Conservation (phyloP, 2,797 vertebrate genomes). For the Lophura swinhoii region DNA sequence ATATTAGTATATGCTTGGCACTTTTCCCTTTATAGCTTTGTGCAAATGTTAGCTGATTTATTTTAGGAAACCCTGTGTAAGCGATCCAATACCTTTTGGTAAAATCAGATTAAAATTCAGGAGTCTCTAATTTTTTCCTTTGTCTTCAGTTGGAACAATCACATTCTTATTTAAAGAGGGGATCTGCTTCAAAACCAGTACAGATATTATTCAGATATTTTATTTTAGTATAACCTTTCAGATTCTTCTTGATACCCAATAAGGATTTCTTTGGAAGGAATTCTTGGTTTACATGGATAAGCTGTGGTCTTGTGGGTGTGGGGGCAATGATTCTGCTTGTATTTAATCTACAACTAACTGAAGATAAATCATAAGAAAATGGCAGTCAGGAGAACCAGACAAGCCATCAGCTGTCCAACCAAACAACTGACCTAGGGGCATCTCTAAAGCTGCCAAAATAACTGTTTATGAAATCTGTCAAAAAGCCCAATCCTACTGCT, state of each 20-base stretch:
- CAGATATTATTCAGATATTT: not conserved
- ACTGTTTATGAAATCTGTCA: slow-evolving; percentile 44
- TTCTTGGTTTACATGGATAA: not conserved
- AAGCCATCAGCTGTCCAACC: slow-evolving; percentile 41
- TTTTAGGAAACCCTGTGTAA: not conserved
- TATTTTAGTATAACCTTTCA: not conserved
- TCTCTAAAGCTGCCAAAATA: slow-evolving; percentile 58
- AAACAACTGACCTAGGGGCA: slow-evolving; percentile 31
- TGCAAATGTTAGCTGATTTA: not conserved
- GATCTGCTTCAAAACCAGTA: not conserved
- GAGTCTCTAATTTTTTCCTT: not conserved
- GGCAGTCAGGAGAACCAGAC: slow-evolving; percentile 5
- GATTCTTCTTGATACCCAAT: not conserved
- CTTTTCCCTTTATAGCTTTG: slow-evolving; percentile 7
- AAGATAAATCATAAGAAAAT: slow-evolving; percentile 39
- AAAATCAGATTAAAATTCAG: slow-evolving; percentile 12
- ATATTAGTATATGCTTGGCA: not conserved
- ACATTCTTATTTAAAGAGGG: slow-evolving; percentile 2
- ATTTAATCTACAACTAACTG: slow-evolving; percentile 36
- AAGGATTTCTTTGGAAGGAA: not conserved
- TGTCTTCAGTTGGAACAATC: not conserved
- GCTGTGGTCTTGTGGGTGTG: not conserved
- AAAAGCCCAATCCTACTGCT: slow-evolving; percentile 37
- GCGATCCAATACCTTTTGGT: not conserved
- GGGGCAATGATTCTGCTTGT: not conserved